These are phyloP conservation scores for Hylaeus anthracinus DNA, from an alignment of 1,140 invertebrate genomes.

Conservation along the genomic window DNA sequence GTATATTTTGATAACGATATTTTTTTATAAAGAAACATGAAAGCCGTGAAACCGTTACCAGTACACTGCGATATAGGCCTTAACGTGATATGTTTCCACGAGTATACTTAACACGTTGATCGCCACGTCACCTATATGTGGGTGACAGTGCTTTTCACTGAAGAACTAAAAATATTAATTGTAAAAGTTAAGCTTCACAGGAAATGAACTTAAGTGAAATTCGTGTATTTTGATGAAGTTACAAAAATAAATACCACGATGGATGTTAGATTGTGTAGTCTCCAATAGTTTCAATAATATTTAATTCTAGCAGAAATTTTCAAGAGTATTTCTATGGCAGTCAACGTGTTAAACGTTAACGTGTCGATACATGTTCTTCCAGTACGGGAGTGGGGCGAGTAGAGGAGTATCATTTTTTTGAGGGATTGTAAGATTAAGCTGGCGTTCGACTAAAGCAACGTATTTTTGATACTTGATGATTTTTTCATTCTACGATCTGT, in stretches of 20 bases:
- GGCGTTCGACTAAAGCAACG: not conserved
- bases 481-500: not conserved
- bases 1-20: constrained; percentile 66
- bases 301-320: too few relatives aligned
- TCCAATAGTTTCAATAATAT: too few relatives aligned
- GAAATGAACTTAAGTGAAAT: too few relatives aligned
- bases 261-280: too few relatives aligned
- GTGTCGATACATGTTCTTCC: not conserved
- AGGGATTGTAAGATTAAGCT: not conserved
- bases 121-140: too few relatives aligned
- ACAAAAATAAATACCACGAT: too few relatives aligned
- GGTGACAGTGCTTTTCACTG: too few relatives aligned
- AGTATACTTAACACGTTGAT: constrained; percentile 10
- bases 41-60: not conserved
- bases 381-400: not conserved
- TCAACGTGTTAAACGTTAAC: not conserved
- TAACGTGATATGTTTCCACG: constrained; percentile 16
- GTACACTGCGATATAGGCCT: constrained; percentile 3
- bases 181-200: too few relatives aligned
- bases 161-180: too few relatives aligned
- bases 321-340: too few relatives aligned
- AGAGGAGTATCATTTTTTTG: not conserved
- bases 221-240: too few relatives aligned
- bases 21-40: constrained; percentile 48
- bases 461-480: constrained; percentile 37